These are phyloP conservation scores for Panopea generosa DNA, from an alignment of 2,888 invertebrate species.

Conservation along the genomic window DNA sequence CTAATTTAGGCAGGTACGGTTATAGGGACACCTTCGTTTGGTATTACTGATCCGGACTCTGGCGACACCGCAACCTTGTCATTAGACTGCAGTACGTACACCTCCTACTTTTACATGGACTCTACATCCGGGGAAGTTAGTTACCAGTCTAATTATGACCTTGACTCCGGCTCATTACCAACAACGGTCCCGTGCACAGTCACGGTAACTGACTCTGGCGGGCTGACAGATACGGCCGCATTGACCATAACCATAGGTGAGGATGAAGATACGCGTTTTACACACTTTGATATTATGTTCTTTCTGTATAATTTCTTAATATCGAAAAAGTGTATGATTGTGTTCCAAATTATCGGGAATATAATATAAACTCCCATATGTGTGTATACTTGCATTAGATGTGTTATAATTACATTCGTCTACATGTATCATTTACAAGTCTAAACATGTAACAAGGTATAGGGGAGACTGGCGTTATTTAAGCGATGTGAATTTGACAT, in stretches of 20 bases:
- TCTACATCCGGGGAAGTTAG: constrained; percentile 36
- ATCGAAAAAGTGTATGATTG: background rate
- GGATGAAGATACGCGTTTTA: too few relatives aligned
- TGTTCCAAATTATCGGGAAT: background rate
- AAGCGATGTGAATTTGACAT: too few relatives aligned
- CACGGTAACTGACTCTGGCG: constrained; percentile 44
- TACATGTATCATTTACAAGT: too few relatives aligned
- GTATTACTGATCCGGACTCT: constrained; percentile 58
- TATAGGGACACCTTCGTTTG: constrained; percentile 52
- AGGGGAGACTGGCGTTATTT: too few relatives aligned
- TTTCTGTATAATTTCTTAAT: too few relatives aligned
- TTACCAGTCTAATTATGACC: constrained; percentile 51
- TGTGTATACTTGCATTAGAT: too few relatives aligned
- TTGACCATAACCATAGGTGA: constrained; percentile 48
- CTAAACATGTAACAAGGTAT: too few relatives aligned
- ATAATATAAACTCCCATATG: too few relatives aligned
- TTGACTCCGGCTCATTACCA: constrained; percentile 36
- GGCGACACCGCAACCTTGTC: constrained; percentile 45
- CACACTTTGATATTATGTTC: too few relatives aligned
- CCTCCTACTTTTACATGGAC: constrained; percentile 42
- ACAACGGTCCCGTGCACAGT: constrained; percentile 39
- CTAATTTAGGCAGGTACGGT: constrained; percentile 45
- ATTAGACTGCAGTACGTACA: constrained; percentile 35
- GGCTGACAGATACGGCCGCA: constrained; percentile 43
- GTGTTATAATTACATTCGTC: too few relatives aligned